Conservation (phyloP, 2,113 vertebrate species). For the Catharus fuscescens region DNA sequence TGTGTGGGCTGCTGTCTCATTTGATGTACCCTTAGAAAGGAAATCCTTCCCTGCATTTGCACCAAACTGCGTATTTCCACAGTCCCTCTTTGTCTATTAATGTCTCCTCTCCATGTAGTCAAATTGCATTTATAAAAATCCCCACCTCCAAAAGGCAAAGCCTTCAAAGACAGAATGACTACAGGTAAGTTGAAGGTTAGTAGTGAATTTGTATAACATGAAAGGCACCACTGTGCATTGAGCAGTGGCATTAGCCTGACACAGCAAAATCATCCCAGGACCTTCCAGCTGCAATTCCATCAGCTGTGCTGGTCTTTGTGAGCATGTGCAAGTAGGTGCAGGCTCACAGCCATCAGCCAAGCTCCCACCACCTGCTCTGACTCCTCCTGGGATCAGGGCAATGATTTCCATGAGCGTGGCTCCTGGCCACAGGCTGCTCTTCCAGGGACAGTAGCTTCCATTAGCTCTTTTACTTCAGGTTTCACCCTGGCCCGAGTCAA, state of each 20-base stretch:
- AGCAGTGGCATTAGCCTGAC: background rate
- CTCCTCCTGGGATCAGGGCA: background rate
- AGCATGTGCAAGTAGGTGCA: background rate
- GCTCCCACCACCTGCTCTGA: background rate
- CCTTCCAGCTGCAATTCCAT: background rate
- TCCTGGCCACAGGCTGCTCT: background rate
- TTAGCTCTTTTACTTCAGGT: background rate
- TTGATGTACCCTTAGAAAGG: background rate
- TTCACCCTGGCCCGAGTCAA: background rate
- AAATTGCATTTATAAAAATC: background rate
- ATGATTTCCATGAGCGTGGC: background rate
- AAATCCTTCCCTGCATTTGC: background rate
- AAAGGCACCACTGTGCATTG: accelerated
- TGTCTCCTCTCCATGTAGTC: background rate
- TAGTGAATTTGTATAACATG: background rate
- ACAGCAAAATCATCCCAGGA: background rate
- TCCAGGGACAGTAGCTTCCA: background rate
- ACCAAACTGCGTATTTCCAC: background rate
- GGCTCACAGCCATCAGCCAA: background rate
- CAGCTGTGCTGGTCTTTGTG: background rate
- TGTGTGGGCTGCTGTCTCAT: background rate
- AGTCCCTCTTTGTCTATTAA: background rate
- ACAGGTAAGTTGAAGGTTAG: background rate
- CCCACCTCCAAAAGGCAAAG: background rate
- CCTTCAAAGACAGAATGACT: background rate